phyloP scores from a whole-genome alignment of 2,113 vertebrate genomes.

The Numenius arquata region DNA sequence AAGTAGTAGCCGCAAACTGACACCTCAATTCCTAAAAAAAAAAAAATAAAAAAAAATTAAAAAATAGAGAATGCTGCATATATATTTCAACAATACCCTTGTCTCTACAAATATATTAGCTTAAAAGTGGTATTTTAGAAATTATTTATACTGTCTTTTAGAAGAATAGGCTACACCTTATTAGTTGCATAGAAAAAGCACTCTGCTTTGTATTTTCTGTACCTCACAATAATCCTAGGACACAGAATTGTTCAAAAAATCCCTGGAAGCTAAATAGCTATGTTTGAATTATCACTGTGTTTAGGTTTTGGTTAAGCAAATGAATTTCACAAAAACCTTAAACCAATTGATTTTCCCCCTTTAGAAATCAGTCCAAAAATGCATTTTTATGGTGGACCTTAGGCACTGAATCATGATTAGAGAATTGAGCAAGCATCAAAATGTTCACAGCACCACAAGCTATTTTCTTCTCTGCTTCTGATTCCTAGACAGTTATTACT shows the following conservation, averaged over 20 bases:
- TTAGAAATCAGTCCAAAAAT: slow-evolving; percentile 3
- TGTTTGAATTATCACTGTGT: slow-evolving; percentile 16
- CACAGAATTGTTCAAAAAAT: background rate
- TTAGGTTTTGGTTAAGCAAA: slow-evolving; percentile 49
- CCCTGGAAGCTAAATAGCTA: background rate
- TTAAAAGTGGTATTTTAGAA: background rate
- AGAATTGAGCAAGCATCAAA: slow-evolving; percentile 56
- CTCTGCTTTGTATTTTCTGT: background rate
- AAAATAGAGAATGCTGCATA: background rate
- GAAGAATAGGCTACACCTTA: background rate
- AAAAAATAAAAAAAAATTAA: background rate
- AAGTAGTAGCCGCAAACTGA: background rate
- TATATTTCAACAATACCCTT: background rate
- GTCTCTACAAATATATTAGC: background rate
- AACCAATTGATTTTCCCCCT: slow-evolving; percentile 1
- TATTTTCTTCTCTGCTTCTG: slow-evolving; percentile 37
- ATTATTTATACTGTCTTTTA: background rate
- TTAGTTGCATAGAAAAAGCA: background rate
- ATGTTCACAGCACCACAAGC: slow-evolving; percentile 15
- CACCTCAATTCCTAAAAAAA: background rate
- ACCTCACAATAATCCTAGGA: background rate
- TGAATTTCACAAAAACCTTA: slow-evolving; percentile 27
- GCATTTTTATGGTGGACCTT: slow-evolving; percentile 27
- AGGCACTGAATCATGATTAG: slow-evolving; percentile 47
- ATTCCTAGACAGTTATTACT: slow-evolving; percentile 51